phyloP scores from a whole-genome alignment of 2,113 vertebrate genomes.

The Cathartes aura region DNA sequence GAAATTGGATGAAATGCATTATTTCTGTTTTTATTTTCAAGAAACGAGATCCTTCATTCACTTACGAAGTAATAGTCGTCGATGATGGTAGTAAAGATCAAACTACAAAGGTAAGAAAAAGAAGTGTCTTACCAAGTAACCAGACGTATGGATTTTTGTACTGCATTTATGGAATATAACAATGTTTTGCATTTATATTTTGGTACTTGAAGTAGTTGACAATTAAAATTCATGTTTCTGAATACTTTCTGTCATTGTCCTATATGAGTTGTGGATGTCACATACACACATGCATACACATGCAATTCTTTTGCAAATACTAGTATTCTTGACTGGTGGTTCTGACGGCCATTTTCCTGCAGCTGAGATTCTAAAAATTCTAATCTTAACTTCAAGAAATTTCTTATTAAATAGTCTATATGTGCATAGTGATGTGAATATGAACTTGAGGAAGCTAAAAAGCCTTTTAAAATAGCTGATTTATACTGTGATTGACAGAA shows the following conservation, averaged over 20 bases:
- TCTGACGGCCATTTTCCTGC: neutral
- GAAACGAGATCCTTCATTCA: constrained; percentile 85
- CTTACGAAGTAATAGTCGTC: constrained; percentile 93
- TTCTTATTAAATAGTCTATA: accelerated
- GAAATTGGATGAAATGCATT: neutral
- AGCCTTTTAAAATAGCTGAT: neutral
- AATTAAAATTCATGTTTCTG: neutral
- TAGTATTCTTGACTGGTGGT: neutral
- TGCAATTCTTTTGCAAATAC: neutral
- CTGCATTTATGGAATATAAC: neutral
- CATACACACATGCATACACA: neutral
- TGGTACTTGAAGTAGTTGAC: neutral
- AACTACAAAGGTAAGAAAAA: constrained; percentile 86
- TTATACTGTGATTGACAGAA: neutral
- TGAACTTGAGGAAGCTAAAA: neutral
- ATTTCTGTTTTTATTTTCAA: constrained; percentile 68
- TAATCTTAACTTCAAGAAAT: neutral
- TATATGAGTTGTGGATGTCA: accelerated
- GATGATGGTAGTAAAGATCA: constrained; percentile 95
- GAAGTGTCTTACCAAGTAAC: neutral
- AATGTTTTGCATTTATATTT: neutral
- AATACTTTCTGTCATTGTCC: neutral
- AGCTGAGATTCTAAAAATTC: neutral
- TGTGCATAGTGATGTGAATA: neutral
- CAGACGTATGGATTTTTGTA: neutral